Conservation (phyloP, 2,888 invertebrate genomes). For the Fragum sueziense region DNA sequence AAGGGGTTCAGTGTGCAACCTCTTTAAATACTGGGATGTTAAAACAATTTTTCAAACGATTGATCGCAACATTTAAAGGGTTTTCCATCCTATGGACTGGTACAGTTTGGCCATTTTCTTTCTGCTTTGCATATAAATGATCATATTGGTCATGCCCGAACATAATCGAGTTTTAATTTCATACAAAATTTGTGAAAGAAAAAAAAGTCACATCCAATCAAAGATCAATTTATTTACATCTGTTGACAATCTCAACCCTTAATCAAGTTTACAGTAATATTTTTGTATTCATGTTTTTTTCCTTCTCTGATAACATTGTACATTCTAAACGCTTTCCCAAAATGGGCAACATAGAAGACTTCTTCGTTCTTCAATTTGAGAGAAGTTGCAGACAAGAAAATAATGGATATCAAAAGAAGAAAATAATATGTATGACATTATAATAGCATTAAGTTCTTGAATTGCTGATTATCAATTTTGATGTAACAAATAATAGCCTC, state of each 20-base stretch:
- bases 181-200: conserved; percentile 16
- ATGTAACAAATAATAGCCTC: no score
- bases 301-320: not conserved
- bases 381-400: no score
- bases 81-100: not conserved
- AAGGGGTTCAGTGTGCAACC: no score
- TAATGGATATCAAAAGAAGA: no score
- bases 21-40: no score
- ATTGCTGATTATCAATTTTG: not conserved
- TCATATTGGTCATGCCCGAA: conserved; percentile 11
- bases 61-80: no score
- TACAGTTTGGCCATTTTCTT: not conserved
- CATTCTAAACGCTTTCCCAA: not conserved
- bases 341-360: not conserved
- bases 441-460: not conserved
- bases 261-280: conserved; percentile 11
- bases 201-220: conserved; percentile 48
- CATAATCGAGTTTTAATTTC: conserved; percentile 16
- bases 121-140: conserved; percentile 22
- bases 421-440: not conserved
- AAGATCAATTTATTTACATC: conserved; percentile 49
- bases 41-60: no score
- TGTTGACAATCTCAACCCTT: conserved; percentile 43
- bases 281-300: not conserved
- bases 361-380: no score